phyloP scores from a whole-genome alignment of 2,888 invertebrate genomes.

The Fragum fragum region DNA sequence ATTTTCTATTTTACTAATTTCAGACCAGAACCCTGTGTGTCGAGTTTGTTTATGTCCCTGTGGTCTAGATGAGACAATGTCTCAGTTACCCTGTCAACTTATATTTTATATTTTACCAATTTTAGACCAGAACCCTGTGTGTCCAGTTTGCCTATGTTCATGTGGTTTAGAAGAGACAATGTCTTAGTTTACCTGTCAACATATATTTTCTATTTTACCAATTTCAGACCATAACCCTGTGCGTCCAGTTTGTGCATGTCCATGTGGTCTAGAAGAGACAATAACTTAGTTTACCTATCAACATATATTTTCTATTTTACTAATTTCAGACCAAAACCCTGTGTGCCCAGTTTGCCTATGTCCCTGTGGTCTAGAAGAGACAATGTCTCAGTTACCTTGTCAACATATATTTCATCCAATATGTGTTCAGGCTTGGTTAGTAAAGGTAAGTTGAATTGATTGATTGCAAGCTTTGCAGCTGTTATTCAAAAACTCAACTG shows the following conservation, averaged over 20 bases:
- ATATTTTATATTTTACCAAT: conserved; percentile 73
- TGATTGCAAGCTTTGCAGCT: too few relatives aligned
- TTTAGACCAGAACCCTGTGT: conserved; percentile 74
- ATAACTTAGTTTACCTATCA: conserved; percentile 76
- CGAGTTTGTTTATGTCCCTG: conserved; percentile 80
- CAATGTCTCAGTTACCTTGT: conserved; percentile 76
- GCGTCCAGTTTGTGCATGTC: conserved; percentile 81
- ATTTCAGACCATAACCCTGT: conserved; percentile 72
- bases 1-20: conserved; percentile 77
- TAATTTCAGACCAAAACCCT: conserved; percentile 70
- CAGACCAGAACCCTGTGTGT: conserved; percentile 75
- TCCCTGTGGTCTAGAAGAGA: conserved; percentile 73
- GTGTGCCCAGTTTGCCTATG: conserved; percentile 81
- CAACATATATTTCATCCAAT: conserved; percentile 80
- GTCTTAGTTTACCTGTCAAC: conserved; percentile 76
- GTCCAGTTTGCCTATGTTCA: conserved; percentile 80
- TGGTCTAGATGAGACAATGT: conserved; percentile 72
- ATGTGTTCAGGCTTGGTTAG: conserved; percentile 82
- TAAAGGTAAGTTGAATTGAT: conserved; percentile 73
- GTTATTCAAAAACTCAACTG: too few relatives aligned
- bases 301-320: conserved; percentile 68
- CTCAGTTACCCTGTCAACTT: conserved; percentile 78
- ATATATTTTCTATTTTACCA: conserved; percentile 76
- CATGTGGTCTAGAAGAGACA: conserved; percentile 73
- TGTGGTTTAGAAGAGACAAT: conserved; percentile 74